Base-by-base conservation (phyloP, 2,113 vertebrate genomes). In the Lycaon pictus region DNA sequence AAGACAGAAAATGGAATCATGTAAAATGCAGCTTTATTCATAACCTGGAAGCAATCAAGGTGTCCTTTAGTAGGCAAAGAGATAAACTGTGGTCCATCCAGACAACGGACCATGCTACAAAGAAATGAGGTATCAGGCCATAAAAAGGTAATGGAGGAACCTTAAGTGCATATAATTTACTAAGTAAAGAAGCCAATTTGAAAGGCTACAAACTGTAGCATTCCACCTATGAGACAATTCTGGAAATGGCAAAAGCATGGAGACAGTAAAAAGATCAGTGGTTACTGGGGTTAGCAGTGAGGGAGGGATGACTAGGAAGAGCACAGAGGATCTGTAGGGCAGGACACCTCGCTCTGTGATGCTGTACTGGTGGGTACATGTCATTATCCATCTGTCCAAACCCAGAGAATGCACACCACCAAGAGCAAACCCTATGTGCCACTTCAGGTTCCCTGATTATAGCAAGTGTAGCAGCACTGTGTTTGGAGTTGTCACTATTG, bases 401-500 rank as follows among this genome's bases (percentile, higher is more conserved):
- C 20, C 79, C 71, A 63, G 0, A 48, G 81, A 35, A 63, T 0
- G 5, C 1, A 43, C 91, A 48, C 0, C 25, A 27, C 32, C 43
- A 55, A 65, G 43, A 12, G 16, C 5, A n/a, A 13, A 7, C 62
- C 71, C 55, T 72, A 25, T 3, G 16, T 17, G 22, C 23, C 48
- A 4, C 7, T 4, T 11, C 10, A 2, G 48, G 48, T 35, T 65
- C 20, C 74, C 13, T 23, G 7, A 55, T 17, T 4, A 5, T 10
- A 53, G 32, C 25, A n/a, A 27, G 16, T 0, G 10, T 6, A 27
- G 11, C 4, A 15, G 7, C 6, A 5, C 56, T 19, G n/a, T 10
- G 29, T 7, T 5, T 17, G 0, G 20, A 9, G n/a, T 10, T 13
- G 0, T 32, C 43, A 20, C 43, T 0, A 2, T 10, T 7, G 51